Evolutionary conservation across 2,797 vertebrate genomes (phyloP), one percentile per base, ranked within the genome.

Genomic region (Setipinna tenuifilis): DNA sequence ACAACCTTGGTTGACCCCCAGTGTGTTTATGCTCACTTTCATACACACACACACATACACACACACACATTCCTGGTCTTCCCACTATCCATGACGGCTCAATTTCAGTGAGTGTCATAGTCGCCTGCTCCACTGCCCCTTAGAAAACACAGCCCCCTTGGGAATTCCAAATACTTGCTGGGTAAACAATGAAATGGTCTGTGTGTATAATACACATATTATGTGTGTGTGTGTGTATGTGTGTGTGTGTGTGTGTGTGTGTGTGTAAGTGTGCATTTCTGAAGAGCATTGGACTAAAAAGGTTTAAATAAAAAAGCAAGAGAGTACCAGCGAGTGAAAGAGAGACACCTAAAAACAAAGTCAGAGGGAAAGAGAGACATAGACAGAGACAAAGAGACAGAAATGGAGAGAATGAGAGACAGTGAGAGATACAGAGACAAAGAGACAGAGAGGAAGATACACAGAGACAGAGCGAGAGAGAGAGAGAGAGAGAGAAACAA

Each of bases 341-440:
- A 89, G 91, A 88, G 88, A 87, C 90, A 91, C 88, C 90, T 86
- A 86, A 88, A 90, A 89, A 89, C 90, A 85, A 71, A 89, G 85
- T 84, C 84, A 88, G 87, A 90, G 87, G 31, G 83, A 84, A 81
- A 5, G 54, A 11, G 54, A 57, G 54, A 57, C 11, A 57, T n/a
- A n/a, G n/a, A n/a, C n/a, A n/a, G n/a, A n/a, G n/a, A n/a, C n/a
- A n/a, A n/a, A n/a, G n/a, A n/a, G n/a, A n/a, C n/a, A n/a, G n/a
- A n/a, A n/a, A n/a, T n/a, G n/a, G n/a, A n/a, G n/a, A n/a, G n/a
- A n/a, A n/a, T n/a, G n/a, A n/a, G n/a, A n/a, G n/a, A n/a, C n/a
- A n/a, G n/a, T n/a, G n/a, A n/a, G n/a, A n/a, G n/a, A n/a, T n/a
- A n/a, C n/a, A n/a, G n/a, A n/a, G n/a, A n/a, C n/a, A n/a, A 5